These are phyloP conservation scores for Paratilapia polleni DNA, from an alignment of 2,113 vertebrate genomes.

Conservation along the genomic window DNA sequence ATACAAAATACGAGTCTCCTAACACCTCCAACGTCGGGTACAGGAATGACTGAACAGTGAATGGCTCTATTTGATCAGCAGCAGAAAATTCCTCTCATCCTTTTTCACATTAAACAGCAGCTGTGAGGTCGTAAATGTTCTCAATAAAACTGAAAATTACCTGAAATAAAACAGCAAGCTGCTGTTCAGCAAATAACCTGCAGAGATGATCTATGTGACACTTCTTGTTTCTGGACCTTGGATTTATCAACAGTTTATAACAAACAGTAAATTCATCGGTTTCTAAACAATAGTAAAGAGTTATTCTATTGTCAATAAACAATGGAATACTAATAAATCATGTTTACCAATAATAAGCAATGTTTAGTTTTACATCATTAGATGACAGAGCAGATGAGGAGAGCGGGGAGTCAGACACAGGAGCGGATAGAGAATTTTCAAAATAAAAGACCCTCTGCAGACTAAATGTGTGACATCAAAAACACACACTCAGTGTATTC, in stretches of 20 bases:
- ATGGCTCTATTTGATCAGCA: not conserved
- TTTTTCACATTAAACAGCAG: not conserved
- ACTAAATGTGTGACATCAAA: not conserved
- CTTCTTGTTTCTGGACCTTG: not conserved
- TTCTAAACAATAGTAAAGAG: not conserved
- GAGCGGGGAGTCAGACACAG: fast-evolving
- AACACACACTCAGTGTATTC: not conserved
- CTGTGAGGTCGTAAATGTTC: not conserved
- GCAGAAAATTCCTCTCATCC: not conserved
- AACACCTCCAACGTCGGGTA: not conserved
- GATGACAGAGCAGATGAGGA: not conserved
- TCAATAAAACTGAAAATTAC: not conserved
- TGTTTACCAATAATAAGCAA: too few relatives aligned
- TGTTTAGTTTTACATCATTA: too few relatives aligned
- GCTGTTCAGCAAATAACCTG: not conserved
- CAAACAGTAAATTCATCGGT: not conserved
- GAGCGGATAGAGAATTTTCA: not conserved
- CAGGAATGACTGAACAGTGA: not conserved
- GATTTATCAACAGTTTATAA: not conserved
- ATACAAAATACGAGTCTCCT: not conserved
- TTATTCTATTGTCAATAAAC: not conserved
- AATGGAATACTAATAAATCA: not conserved
- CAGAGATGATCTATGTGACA: not conserved
- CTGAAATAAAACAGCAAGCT: not conserved
- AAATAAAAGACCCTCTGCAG: not conserved